Percentiles rank a stretch among this genome's conserved stretches.
phyloP scores from a whole-genome alignment of 2,888 invertebrate genomes.

The Hyposoter didymator region DNA sequence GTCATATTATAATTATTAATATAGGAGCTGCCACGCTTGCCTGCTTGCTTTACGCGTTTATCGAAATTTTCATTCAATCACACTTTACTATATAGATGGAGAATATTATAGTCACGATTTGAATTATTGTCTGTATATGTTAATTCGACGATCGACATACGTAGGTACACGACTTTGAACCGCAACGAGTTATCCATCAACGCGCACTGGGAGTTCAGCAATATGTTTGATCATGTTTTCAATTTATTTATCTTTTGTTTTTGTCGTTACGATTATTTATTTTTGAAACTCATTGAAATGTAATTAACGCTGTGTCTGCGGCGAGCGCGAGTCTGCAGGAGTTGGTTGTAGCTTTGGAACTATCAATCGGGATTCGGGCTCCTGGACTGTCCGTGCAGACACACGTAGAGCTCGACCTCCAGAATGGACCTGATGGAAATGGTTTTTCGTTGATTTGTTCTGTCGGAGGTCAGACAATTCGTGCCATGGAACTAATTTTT shows the following conservation, averaged over 20 bases:
- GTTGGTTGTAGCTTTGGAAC: neutral
- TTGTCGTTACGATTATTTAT: neutral
- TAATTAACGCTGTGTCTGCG: neutral
- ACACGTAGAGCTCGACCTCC: neutral
- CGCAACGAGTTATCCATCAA: slow-evolving; percentile 29
- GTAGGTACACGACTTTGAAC: slow-evolving; percentile 44
- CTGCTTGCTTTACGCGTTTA: slow-evolving; percentile 78
- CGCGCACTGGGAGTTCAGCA: slow-evolving; percentile 4
- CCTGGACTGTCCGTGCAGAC: neutral
- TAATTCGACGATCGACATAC: slow-evolving; percentile 32
- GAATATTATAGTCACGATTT: slow-evolving; percentile 48
- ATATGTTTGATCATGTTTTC: neutral
- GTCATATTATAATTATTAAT: slow-evolving; percentile 66
- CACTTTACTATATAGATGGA: slow-evolving; percentile 50
- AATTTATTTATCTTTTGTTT: neutral
- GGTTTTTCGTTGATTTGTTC: neutral
- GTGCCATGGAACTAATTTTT: neutral
- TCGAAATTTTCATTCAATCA: slow-evolving; percentile 63
- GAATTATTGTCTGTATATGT: slow-evolving; percentile 29
- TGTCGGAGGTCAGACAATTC: neutral
- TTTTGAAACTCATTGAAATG: neutral
- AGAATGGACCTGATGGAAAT: neutral
- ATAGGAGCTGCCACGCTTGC: slow-evolving; percentile 80
- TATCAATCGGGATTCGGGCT: neutral
- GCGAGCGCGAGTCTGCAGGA: neutral